Evolutionary conservation across 2,797 vertebrate species (phyloP).

Genomic region (Hippoglossus hippoglossus): DNA sequence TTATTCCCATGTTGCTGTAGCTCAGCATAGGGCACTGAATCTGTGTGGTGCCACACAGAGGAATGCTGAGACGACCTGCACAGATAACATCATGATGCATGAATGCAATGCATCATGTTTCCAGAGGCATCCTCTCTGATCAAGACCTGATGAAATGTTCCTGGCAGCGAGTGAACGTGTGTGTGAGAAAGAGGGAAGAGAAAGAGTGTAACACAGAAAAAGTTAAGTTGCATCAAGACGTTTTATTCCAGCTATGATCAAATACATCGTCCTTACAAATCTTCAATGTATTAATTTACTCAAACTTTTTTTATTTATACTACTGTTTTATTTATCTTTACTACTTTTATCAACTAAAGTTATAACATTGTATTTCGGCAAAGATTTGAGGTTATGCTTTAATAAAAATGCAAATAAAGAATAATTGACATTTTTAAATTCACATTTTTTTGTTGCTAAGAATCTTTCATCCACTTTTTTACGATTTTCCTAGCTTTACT

Average conservation of each 20-base stretch:
- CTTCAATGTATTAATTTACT: neutral
- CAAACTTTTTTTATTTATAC: too few species aligned
- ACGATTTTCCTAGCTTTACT: too few species aligned
- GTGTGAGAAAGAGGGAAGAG: neutral
- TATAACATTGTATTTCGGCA: too few species aligned
- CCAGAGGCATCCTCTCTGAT: conserved; percentile 67
- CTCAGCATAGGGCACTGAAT: conserved; percentile 28
- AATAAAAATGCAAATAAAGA: too few species aligned
- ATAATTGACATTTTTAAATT: too few species aligned
- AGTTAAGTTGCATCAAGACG: neutral
- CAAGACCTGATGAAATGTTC: conserved; percentile 73
- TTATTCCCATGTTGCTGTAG: conserved; percentile 51
- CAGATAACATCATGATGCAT: conserved; percentile 62
- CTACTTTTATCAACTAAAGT: too few species aligned
- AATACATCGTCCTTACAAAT: neutral
- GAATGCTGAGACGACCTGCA: conserved; percentile 43
- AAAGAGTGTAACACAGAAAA: neutral
- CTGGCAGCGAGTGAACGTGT: conserved; percentile 42
- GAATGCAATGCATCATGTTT: conserved; percentile 74
- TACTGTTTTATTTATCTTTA: too few species aligned
- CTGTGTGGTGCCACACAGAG: conserved; percentile 47
- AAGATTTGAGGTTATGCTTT: too few species aligned
- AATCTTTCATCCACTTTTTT: too few species aligned
- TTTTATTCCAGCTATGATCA: conserved; percentile 1
- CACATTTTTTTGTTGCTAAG: too few species aligned